Evolutionary conservation across 1,140 invertebrate species (phyloP).

Genomic region (Zaprionus camerounensis): DNA sequence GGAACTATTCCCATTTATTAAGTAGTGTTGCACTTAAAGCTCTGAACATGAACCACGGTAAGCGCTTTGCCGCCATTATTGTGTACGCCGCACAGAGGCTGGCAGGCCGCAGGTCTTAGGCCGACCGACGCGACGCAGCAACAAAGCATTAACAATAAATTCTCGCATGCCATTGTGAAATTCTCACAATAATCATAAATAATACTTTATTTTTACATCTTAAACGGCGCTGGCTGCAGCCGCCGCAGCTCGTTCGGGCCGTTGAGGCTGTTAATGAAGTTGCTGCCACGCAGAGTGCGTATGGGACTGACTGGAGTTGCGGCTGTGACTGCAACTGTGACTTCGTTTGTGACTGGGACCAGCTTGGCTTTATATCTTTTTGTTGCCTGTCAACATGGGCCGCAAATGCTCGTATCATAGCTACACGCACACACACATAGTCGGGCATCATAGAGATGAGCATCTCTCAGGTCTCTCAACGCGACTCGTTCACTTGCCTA

Average conservation of each 20-base stretch:
- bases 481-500: slow-evolving; percentile 53
- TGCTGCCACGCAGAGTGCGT: slow-evolving; percentile 43
- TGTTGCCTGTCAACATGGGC: slow-evolving; percentile 63
- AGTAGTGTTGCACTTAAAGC: neutral
- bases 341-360: slow-evolving; percentile 14
- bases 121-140: slow-evolving; percentile 25
- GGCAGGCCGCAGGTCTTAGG: slow-evolving; percentile 19
- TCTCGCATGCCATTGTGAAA: slow-evolving; percentile 83
- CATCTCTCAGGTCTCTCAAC: neutral
- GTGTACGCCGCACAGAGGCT: slow-evolving; percentile 21
- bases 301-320: slow-evolving; percentile 26
- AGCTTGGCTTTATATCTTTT: slow-evolving; percentile 48
- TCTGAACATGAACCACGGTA: slow-evolving; percentile 10
- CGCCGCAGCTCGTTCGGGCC: neutral
- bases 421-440: slow-evolving; percentile 20
- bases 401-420: slow-evolving; percentile 55
- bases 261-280: slow-evolving; percentile 65
- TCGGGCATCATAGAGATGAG: slow-evolving; percentile 19
- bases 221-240: slow-evolving; percentile 57
- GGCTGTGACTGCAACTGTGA: slow-evolving; percentile 3
- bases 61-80: slow-evolving; percentile 1
- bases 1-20: neutral
- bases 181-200: slow-evolving; percentile 83
- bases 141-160: slow-evolving; percentile 78
- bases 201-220: slow-evolving; percentile 81